Conservation (phyloP, 1,140 invertebrate species). For the Holcopasites calliopsidis region DNA sequence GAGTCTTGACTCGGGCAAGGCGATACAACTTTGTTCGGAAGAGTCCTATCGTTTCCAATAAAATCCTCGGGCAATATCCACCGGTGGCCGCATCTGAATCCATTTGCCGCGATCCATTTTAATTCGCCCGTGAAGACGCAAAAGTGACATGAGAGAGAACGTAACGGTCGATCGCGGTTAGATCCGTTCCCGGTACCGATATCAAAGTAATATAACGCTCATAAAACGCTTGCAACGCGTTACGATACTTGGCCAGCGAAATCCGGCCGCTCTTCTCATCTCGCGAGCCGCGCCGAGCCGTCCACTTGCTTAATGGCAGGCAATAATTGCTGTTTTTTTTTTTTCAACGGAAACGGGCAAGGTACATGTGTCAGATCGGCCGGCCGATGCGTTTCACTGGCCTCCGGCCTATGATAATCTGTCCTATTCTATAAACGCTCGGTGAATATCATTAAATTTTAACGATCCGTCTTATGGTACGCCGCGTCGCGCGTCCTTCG, state of each 20-base stretch:
- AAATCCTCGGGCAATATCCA: too few species aligned
- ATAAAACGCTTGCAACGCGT: slow-evolving; percentile 1
- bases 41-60: too few species aligned
- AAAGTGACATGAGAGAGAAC: too few species aligned
- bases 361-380: slow-evolving; percentile 33
- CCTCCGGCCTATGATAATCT: slow-evolving; percentile 56
- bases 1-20: too few species aligned
- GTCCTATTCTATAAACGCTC: slow-evolving; percentile 56
- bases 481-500: slow-evolving; percentile 43
- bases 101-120: too few species aligned
- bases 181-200: not conserved
- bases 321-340: slow-evolving; percentile 52
- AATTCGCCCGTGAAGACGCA: too few species aligned
- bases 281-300: slow-evolving; percentile 5
- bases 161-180: not conserved
- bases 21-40: too few species aligned
- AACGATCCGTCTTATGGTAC: slow-evolving; percentile 49
- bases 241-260: not conserved
- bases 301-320: slow-evolving; percentile 39
- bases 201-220: not conserved
- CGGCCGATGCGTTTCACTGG: slow-evolving; percentile 27
- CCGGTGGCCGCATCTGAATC: too few species aligned
- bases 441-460: slow-evolving; percentile 61
- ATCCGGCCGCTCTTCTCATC: slow-evolving; percentile 11
- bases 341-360: slow-evolving; percentile 20